phyloP scores from a whole-genome alignment of 2,888 invertebrate species.

The Drosophila vallismaia region DNA sequence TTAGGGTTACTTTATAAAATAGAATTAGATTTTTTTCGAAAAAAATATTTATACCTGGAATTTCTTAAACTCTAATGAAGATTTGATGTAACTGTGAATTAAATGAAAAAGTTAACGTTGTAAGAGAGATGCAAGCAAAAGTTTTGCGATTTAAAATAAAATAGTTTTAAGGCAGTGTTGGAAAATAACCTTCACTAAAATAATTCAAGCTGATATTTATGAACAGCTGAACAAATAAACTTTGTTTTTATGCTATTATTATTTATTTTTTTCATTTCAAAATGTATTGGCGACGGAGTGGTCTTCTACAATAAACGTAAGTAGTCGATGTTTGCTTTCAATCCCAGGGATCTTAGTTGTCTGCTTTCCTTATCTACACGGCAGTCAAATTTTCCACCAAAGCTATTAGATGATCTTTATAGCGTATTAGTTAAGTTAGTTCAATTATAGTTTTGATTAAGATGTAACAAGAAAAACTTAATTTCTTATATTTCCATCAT shows the following conservation, averaged over 20 bases:
- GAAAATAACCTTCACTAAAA: neutral
- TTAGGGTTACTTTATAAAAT: slow-evolving; percentile 37
- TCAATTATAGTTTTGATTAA: too few relatives aligned
- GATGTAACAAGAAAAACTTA: too few relatives aligned
- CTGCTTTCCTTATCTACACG: too few relatives aligned
- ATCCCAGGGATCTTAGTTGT: too few relatives aligned
- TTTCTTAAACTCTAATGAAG: slow-evolving; percentile 27
- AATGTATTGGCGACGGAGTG: neutral
- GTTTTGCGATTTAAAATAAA: neutral
- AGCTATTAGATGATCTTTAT: too few relatives aligned
- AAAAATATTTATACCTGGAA: slow-evolving; percentile 27
- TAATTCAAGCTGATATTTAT: neutral
- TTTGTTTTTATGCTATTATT: neutral
- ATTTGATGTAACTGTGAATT: slow-evolving; percentile 18
- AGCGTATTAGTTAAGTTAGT: too few relatives aligned
- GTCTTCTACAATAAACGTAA: neutral
- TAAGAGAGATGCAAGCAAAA: slow-evolving; percentile 24
- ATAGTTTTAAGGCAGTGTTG: neutral
- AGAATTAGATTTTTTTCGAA: slow-evolving; percentile 41
- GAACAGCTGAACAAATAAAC: neutral
- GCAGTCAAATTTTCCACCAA: too few relatives aligned
- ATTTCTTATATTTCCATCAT: too few relatives aligned
- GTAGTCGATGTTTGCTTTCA: too few relatives aligned
- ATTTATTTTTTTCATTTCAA: neutral
- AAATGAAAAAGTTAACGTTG: slow-evolving; percentile 21